phyloP scores from a whole-genome alignment of 2,888 invertebrate genomes.

The Tetragonula carbonaria region DNA sequence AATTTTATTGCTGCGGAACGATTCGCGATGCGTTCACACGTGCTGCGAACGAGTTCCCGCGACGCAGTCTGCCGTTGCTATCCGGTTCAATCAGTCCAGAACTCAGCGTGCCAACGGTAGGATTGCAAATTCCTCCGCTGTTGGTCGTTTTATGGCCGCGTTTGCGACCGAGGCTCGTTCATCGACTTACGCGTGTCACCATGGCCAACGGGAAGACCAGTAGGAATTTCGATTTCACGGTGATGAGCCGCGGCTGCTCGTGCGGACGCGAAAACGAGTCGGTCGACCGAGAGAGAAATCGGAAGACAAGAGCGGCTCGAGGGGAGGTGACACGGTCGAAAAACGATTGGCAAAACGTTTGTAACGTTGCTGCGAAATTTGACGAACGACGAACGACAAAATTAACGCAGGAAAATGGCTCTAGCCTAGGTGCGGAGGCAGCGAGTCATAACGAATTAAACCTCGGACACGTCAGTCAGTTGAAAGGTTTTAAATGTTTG shows the following conservation, averaged over 20 bases:
- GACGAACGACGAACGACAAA: slow-evolving; percentile 40
- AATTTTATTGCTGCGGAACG: slow-evolving; percentile 1
- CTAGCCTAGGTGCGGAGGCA: not conserved
- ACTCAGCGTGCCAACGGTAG: slow-evolving; percentile 20
- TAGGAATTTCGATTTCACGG: slow-evolving; percentile 59
- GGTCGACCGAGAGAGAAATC: slow-evolving; percentile 7
- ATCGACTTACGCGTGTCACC: slow-evolving; percentile 30
- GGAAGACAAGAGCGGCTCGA: slow-evolving; percentile 8
- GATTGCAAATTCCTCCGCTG: slow-evolving; percentile 23
- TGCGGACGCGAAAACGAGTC: slow-evolving; percentile 52
- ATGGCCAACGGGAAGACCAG: not conserved
- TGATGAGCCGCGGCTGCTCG: slow-evolving; percentile 38
- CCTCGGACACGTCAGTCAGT: slow-evolving; percentile 31
- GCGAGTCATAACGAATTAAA: slow-evolving; percentile 69
- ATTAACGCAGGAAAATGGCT: slow-evolving; percentile 36
- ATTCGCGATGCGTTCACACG: slow-evolving; percentile 13
- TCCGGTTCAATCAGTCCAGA: slow-evolving; percentile 36
- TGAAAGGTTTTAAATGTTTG: slow-evolving; percentile 73
- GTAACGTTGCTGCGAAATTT: slow-evolving; percentile 52
- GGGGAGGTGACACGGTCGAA: not conserved
- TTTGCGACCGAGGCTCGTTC: slow-evolving; percentile 8
- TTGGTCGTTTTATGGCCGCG: slow-evolving; percentile 27
- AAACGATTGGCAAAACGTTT: slow-evolving; percentile 2
- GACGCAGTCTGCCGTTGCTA: slow-evolving; percentile 6
- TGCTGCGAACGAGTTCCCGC: slow-evolving; percentile 6